Conservation (phyloP, 37 sponge, comb jelly and placozoan species). For the Ephydatia muelleri region DNA sequence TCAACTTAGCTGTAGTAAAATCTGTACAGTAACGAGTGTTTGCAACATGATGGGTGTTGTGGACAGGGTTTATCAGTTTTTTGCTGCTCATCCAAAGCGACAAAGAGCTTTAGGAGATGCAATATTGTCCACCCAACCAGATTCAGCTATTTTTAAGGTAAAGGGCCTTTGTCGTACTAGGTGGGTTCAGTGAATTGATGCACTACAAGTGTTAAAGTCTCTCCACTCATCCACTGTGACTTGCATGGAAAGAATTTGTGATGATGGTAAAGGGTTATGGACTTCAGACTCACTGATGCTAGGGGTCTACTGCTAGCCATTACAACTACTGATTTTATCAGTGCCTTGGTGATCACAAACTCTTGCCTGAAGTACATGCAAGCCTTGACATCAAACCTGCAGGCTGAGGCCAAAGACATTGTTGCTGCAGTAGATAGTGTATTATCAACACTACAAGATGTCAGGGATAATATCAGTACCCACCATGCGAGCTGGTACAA, state of each 20-base stretch:
- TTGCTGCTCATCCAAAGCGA: too few species aligned
- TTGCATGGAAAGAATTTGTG: too few species aligned
- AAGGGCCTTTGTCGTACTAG: too few species aligned
- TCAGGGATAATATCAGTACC: conserved; percentile 12
- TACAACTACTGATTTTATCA: conserved; percentile 33
- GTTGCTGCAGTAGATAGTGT: conserved; percentile 26
- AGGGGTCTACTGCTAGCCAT: conserved; percentile 28
- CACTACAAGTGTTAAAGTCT: too few species aligned
- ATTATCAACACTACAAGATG: conserved; percentile 25
- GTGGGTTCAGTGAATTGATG: too few species aligned
- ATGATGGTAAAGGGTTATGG: conserved; percentile 13
- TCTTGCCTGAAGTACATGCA: too few species aligned
- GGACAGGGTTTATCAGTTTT: conserved; percentile 9
- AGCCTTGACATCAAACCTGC: conserved; percentile 39
- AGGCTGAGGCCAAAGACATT: too few species aligned
- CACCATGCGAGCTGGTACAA: too few species aligned
- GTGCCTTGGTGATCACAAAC: too few species aligned
- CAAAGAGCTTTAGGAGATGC: conserved; percentile 22
- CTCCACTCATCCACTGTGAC: too few species aligned
- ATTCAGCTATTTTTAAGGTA: too few species aligned
- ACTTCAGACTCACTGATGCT: conserved; percentile 42
- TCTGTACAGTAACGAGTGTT: conserved; percentile 13
- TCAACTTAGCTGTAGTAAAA: conserved; percentile 15
- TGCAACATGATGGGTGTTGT: conserved; percentile 44
- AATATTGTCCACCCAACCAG: too few species aligned